phyloP scores from a whole-genome alignment of 2,113 vertebrate species.

The Neomonachus schauinslandi region DNA sequence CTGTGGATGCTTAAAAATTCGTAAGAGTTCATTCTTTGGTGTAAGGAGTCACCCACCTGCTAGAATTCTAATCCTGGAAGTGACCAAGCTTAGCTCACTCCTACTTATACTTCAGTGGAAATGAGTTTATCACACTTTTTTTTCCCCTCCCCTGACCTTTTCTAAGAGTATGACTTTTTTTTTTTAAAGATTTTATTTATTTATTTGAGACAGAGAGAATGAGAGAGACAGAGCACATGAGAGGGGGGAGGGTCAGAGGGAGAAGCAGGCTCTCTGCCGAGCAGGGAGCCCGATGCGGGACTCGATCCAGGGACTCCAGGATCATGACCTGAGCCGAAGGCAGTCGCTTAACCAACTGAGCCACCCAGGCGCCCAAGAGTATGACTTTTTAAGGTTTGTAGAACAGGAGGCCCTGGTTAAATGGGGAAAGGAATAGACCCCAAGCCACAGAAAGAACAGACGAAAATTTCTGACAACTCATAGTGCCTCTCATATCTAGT shows the following conservation, averaged over 20 bases:
- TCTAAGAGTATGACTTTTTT: background rate
- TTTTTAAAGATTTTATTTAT: no score
- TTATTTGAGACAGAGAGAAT: no score
- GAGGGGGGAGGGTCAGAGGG: no score
- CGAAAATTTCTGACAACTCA: background rate
- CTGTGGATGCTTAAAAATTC: background rate
- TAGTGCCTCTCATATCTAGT: background rate
- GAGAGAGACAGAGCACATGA: no score
- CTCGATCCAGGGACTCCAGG: no score
- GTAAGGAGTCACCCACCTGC: background rate
- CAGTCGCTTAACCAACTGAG: no score
- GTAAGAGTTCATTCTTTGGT: background rate
- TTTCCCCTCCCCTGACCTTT: background rate
- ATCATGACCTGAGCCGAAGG: no score
- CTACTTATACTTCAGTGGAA: background rate
- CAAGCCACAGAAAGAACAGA: constrained; percentile 12
- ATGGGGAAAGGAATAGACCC: background rate
- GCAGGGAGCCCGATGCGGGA: no score
- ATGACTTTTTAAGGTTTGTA: constrained; percentile 8
- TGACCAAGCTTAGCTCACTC: background rate
- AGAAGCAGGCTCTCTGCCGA: no score
- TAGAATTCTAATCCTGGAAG: constrained; percentile 24
- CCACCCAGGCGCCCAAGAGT: no score
- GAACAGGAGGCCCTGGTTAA: background rate
- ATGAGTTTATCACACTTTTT: background rate